These are phyloP conservation scores for Sternotherus odoratus DNA, from an alignment of 2,797 vertebrate genomes.

Conservation along the genomic window DNA sequence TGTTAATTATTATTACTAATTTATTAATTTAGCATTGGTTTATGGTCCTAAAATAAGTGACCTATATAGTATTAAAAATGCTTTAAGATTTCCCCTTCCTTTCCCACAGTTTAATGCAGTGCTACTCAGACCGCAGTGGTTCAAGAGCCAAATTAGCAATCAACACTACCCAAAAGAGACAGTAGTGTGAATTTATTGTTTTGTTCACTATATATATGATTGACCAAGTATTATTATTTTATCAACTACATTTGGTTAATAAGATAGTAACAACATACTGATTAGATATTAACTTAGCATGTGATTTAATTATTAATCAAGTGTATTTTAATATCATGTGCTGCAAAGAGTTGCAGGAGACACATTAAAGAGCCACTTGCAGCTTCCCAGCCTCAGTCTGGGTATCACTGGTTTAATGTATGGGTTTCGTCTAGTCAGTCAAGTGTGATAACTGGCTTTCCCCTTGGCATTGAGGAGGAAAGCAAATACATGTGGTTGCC, in stretches of 20 bases:
- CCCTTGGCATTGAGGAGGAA: background rate
- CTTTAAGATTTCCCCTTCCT: background rate
- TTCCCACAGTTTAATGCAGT: background rate
- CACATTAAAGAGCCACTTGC: background rate
- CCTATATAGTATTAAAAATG: background rate
- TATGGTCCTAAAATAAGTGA: background rate
- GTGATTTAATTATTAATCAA: background rate
- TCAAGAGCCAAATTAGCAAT: background rate
- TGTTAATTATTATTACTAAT: background rate
- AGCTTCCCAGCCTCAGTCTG: background rate
- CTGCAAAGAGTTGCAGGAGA: background rate
- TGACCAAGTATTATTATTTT: background rate
- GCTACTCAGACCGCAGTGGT: background rate
- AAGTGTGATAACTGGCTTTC: background rate
- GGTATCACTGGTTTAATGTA: background rate
- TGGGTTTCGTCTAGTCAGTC: background rate
- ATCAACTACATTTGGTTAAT: background rate
- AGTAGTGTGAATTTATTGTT: background rate
- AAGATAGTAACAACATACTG: background rate
- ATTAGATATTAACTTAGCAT: background rate
- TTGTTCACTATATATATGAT: background rate
- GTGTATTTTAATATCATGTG: background rate
- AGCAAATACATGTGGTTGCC: background rate
- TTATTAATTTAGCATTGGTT: background rate
- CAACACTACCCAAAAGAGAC: background rate